Evolutionary conservation across 2,113 vertebrate species (phyloP), one percentile per base, ranked within the genome.

Genomic region (Odontophorus gujanensis): DNA sequence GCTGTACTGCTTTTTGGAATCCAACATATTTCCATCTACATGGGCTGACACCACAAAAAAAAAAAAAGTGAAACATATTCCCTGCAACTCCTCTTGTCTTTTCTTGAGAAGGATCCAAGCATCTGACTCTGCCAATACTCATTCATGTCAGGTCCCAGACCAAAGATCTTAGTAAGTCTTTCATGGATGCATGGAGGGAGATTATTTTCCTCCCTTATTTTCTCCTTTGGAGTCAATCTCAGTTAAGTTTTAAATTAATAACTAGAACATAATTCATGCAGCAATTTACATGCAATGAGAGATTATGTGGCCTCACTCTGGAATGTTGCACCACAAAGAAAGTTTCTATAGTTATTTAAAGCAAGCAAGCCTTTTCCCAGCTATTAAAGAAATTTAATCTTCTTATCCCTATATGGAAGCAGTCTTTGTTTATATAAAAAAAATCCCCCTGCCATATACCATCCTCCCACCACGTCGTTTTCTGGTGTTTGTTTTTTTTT

Each of bases 311-410:
- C 94, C 92, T 96, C 95, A 78, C 88, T 89, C 77, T 96, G 96
- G 90, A 96, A 96, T 96, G 93, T 32, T 92, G 65, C n/a, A n/a
- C 69, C 90, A 96, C 95, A 96, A 96, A 95, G 92, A 81, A 93
- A 89, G 86, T 88, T 86, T 90, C 95, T 92, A 94, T 86, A 95
- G 92, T 90, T 96, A 95, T 94, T 96, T 95, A 96, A 96, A 96
- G 94, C 74, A 90, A 96, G 93, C 47, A 65, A 92, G 94, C 81
- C 48, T 92, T 95, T 92, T 89, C 86, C 86, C 69, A 90, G 92
- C 94, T 92, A 93, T 93, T 96, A 95, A 86, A 96, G 93, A 96
- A 95, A 96, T 94, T 89, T 94, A 96, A 96, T 96, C 96, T 96
- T 90, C 96, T 96, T 96, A 96, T 76, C 96, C 95, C 48, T 95